Conservation (phyloP, 2,888 invertebrate species). For the Hymenopus coronatus region DNA sequence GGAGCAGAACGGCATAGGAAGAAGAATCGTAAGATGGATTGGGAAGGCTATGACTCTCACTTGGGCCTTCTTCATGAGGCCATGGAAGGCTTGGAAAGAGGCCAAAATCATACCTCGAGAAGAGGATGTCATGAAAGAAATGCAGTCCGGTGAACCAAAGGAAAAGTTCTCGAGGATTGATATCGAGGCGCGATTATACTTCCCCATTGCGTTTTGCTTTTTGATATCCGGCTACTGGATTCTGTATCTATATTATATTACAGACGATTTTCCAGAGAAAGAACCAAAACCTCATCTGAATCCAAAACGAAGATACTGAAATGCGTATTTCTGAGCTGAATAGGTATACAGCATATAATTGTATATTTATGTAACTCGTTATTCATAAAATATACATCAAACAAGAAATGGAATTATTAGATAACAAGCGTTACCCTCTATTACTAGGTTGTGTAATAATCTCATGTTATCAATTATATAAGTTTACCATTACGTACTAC, state of each 20-base stretch:
- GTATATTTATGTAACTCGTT: too few relatives aligned
- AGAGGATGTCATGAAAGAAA: slow-evolving; percentile 34
- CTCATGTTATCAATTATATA: too few relatives aligned
- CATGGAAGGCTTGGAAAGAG: slow-evolving; percentile 30
- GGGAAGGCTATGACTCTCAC: neutral
- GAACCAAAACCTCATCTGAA: neutral
- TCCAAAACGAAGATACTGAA: neutral
- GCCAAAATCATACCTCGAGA: slow-evolving; percentile 35
- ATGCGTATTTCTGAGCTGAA: neutral
- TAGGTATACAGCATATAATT: too few relatives aligned
- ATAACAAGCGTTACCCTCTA: too few relatives aligned
- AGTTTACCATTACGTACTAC: too few relatives aligned
- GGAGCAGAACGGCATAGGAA: neutral
- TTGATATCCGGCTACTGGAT: slow-evolving; percentile 53
- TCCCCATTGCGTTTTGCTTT: slow-evolving; percentile 55
- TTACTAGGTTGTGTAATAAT: too few relatives aligned
- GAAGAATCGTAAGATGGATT: neutral
- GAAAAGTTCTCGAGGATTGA: slow-evolving; percentile 51
- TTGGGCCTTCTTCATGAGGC: slow-evolving; percentile 22
- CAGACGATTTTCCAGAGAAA: slow-evolving; percentile 37
- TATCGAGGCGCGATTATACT: slow-evolving; percentile 54
- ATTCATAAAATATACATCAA: too few relatives aligned
- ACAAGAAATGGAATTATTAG: too few relatives aligned
- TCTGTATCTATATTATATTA: slow-evolving; percentile 42
- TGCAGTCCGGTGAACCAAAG: slow-evolving; percentile 36